A percentile compares a stretch with the other conserved stretches of the same genome.
phyloP scores from a whole-genome alignment of 2,797 vertebrate genomes.

The Heteromormyrus szaboi region DNA sequence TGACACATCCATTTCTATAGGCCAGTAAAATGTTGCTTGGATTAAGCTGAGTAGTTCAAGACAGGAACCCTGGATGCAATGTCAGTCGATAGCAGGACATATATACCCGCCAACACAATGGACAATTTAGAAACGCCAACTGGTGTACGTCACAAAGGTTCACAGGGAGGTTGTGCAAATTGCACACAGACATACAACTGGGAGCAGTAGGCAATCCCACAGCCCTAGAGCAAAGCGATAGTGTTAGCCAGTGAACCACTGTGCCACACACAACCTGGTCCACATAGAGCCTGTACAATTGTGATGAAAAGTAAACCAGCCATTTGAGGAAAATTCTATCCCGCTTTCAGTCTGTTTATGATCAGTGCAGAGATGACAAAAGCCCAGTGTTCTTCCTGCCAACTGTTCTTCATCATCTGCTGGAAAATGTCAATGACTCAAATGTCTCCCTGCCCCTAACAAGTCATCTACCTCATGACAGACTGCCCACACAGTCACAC shows the following conservation, averaged over 20 bases:
- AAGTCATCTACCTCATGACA: conserved; percentile 11
- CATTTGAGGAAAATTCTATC: not conserved
- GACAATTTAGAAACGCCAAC: not conserved
- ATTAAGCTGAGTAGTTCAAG: not conserved
- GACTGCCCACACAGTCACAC: conserved; percentile 15
- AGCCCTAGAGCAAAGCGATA: not conserved
- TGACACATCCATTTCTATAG: not conserved
- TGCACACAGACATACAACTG: not conserved
- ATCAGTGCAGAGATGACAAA: not conserved
- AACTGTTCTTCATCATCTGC: conserved; percentile 5
- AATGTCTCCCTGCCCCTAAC: conserved; percentile 12
- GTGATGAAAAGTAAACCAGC: not conserved
- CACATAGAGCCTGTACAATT: not conserved
- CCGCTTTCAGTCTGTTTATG: not conserved
- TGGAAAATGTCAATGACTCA: conserved; percentile 20
- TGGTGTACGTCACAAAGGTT: not conserved
- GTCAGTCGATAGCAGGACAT: not conserved
- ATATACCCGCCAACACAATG: not conserved
- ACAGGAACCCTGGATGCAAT: not conserved
- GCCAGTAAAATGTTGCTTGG: not conserved
- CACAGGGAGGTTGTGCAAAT: not conserved
- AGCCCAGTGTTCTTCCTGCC: not conserved
- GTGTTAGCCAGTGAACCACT: not conserved
- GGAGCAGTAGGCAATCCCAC: not conserved
- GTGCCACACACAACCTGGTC: not conserved